Conservation (phyloP, 2,888 invertebrate genomes). For the Ectropis crepuscularia region DNA sequence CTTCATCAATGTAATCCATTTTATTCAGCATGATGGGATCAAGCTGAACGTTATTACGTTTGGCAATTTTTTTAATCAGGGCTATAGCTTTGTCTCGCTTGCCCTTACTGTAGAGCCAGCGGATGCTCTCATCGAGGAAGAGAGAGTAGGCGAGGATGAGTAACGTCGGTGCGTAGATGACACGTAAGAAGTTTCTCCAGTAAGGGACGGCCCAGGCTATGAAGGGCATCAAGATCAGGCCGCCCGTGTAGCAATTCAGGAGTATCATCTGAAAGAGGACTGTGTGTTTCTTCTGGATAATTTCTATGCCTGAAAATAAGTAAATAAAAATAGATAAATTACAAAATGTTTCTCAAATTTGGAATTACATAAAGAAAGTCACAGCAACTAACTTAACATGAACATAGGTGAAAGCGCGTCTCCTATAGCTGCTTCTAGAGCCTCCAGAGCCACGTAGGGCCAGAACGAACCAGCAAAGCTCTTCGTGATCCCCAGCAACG, state of each 20-base stretch:
- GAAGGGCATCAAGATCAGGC: slow-evolving; percentile 73
- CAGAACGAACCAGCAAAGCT: slow-evolving; percentile 70
- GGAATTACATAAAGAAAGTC: no score
- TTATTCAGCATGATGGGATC: slow-evolving; percentile 60
- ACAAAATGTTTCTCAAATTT: no score
- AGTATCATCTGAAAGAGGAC: slow-evolving; percentile 77
- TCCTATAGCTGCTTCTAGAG: slow-evolving; percentile 72
- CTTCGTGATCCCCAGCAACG: slow-evolving; percentile 69
- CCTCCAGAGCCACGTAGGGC: slow-evolving; percentile 67
- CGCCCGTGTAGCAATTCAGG: slow-evolving; percentile 73
- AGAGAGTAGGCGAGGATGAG: slow-evolving; percentile 70
- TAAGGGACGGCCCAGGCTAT: slow-evolving; percentile 76
- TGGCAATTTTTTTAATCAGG: slow-evolving; percentile 72
- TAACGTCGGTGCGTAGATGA: slow-evolving; percentile 75
- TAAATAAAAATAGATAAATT: not conserved
- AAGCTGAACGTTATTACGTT: slow-evolving; percentile 63
- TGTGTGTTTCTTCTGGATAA: slow-evolving; percentile 72
- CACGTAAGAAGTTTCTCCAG: slow-evolving; percentile 74
- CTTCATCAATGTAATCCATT: slow-evolving; percentile 65
- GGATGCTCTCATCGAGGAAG: slow-evolving; percentile 75
- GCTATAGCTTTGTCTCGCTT: slow-evolving; percentile 61
- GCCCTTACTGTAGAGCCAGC: slow-evolving; percentile 79
- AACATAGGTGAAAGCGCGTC: slow-evolving; percentile 78
- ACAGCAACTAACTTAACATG: slow-evolving; percentile 69
- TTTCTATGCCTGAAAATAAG: slow-evolving; percentile 69